Percentiles rank a stretch among this genome's conserved stretches.
Conservation (phyloP, 2,888 invertebrate genomes). For the Mesorhabditis spiculigera region DNA sequence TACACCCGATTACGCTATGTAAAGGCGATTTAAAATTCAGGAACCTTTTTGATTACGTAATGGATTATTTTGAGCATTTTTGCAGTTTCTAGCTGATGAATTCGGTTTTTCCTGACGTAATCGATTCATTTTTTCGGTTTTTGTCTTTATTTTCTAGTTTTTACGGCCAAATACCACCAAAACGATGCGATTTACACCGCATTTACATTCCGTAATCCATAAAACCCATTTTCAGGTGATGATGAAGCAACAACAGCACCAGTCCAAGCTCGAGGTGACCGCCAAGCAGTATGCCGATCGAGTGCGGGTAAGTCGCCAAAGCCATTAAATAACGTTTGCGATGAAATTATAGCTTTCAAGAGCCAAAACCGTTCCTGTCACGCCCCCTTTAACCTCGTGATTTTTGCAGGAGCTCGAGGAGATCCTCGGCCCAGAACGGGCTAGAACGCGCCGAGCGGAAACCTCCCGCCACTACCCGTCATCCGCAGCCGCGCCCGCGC, state of each 20-base stretch:
- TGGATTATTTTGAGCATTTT: no score
- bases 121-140: no score
- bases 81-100: no score
- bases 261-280: slow-evolving; percentile 33
- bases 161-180: no score
- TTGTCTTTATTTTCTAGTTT: no score
- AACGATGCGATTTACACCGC: no score
- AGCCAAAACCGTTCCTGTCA: background rate
- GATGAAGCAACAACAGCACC: slow-evolving; percentile 39
- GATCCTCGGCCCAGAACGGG: slow-evolving; percentile 48
- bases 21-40: no score
- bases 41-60: no score
- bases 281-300: slow-evolving; percentile 50
- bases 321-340: background rate
- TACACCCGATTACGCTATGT: slow-evolving; percentile 5
- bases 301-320: slow-evolving; percentile 28
- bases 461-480: slow-evolving; percentile 32
- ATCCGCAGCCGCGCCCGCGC: slow-evolving; percentile 23
- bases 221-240: slow-evolving; percentile 2
- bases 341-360: background rate
- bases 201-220: no score
- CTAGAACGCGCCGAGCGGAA: slow-evolving; percentile 45
- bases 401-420: slow-evolving; percentile 45
- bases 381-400: background rate
- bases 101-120: no score